Percentiles rank a stretch among this genome's conserved stretches.
phyloP scores from a whole-genome alignment of 2,888 invertebrate genomes.

The Aspidiotus rigidus region DNA sequence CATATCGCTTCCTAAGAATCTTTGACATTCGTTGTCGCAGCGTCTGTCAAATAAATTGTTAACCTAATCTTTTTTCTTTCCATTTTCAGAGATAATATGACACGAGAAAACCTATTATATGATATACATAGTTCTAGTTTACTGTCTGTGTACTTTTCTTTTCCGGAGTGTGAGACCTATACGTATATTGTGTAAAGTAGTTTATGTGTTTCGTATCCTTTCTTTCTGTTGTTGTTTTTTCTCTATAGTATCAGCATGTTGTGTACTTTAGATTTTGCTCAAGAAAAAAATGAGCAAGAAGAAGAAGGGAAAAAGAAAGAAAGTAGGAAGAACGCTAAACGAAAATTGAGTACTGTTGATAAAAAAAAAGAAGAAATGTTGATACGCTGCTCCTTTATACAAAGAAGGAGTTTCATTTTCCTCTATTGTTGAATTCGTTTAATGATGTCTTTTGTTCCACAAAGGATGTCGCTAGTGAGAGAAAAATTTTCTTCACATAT shows the following conservation, averaged over 20 bases:
- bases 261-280: background rate
- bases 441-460: conserved; percentile 27
- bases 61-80: conserved; percentile 17
- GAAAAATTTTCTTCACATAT: conserved; percentile 16
- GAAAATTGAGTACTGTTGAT: conserved; percentile 19
- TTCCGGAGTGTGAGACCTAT: background rate
- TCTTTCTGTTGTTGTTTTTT: conserved; percentile 3
- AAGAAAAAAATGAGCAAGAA: background rate
- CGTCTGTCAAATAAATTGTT: conserved; percentile 9
- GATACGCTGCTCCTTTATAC: conserved; percentile 12
- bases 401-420: conserved; percentile 19
- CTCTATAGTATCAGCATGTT: background rate
- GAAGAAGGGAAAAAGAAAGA: conserved; percentile 5
- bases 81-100: conserved; percentile 20
- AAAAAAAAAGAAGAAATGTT: conserved; percentile 5
- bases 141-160: background rate
- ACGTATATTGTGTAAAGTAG: background rate
- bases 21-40: too few species aligned
- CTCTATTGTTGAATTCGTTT: conserved; percentile 27
- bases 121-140: too few species aligned
- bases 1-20: too few species aligned
- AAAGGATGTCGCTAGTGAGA: conserved; percentile 17
- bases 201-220: conserved; percentile 2
- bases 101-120: background rate
- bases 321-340: conserved; percentile 6